These are phyloP conservation scores for Euura saliciscinereae DNA, from an alignment of 1,140 invertebrate species.

Conservation along the genomic window DNA sequence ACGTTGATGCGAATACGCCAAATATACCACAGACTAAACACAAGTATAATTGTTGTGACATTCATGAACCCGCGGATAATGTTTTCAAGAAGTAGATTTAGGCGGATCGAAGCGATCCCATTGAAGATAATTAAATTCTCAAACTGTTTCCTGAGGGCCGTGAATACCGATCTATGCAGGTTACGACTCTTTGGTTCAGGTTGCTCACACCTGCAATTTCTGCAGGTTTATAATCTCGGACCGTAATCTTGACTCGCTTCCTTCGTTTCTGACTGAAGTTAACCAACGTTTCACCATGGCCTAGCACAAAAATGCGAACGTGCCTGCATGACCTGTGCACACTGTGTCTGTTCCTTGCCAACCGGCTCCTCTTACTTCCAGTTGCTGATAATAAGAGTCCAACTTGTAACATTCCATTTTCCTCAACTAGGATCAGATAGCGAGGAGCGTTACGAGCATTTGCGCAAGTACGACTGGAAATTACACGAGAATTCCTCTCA, in stretches of 20 bases:
- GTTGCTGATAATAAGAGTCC: not conserved
- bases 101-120: not conserved
- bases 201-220: not conserved
- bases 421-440: no score
- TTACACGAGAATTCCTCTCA: no score
- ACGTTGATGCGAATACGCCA: not conserved
- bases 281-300: not conserved
- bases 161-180: not conserved
- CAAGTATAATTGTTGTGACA: not conserved
- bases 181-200: not conserved
- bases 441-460: no score
- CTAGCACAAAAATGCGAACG: not conserved
- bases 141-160: not conserved
- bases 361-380: not conserved
- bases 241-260: no score
- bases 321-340: not conserved
- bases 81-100: not conserved
- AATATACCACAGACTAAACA: conserved; percentile 1
- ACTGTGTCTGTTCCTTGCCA: not conserved
- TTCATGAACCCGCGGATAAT: not conserved
- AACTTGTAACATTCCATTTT: no score
- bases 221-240: not conserved
- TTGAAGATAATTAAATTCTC: not conserved
- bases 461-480: no score
- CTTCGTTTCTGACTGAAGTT: not conserved